phyloP scores from a whole-genome alignment of 2,113 vertebrate genomes.

The Hypanus sabinus region DNA sequence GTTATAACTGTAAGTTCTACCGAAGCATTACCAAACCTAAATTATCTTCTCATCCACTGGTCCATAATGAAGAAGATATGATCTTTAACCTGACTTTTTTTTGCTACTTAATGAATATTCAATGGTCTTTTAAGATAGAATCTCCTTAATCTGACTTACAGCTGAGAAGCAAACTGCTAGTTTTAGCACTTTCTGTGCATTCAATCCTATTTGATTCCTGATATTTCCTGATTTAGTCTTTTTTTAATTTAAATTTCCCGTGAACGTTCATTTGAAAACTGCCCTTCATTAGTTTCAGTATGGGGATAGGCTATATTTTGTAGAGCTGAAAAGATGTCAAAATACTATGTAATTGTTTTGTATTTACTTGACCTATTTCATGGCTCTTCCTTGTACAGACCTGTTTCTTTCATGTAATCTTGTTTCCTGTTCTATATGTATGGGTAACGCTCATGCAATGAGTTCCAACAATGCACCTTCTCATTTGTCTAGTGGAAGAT shows the following conservation, averaged over 20 bases:
- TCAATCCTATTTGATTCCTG: background rate
- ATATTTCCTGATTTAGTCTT: background rate
- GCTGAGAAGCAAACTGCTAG: background rate
- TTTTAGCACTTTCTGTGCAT: background rate
- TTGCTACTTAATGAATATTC: constrained; percentile 8
- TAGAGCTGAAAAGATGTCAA: background rate
- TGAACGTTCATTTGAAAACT: background rate
- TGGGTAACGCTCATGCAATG: background rate
- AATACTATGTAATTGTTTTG: background rate
- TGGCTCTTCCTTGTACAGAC: background rate
- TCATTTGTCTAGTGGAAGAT: background rate
- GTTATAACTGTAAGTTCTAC: no score
- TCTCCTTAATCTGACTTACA: background rate
- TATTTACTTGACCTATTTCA: background rate
- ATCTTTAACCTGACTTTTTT: constrained; percentile 11
- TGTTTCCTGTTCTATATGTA: no score
- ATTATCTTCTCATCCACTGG: background rate
- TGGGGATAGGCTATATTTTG: background rate
- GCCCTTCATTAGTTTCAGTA: background rate
- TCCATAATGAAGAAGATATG: constrained; percentile 18
- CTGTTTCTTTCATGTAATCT: background rate
- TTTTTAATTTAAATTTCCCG: background rate
- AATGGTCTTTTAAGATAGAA: background rate
- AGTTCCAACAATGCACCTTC: background rate
- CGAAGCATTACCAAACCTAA: background rate